These are phyloP conservation scores for Iselma pallidipennis DNA, from an alignment of 2,888 invertebrate genomes.

Conservation along the genomic window DNA sequence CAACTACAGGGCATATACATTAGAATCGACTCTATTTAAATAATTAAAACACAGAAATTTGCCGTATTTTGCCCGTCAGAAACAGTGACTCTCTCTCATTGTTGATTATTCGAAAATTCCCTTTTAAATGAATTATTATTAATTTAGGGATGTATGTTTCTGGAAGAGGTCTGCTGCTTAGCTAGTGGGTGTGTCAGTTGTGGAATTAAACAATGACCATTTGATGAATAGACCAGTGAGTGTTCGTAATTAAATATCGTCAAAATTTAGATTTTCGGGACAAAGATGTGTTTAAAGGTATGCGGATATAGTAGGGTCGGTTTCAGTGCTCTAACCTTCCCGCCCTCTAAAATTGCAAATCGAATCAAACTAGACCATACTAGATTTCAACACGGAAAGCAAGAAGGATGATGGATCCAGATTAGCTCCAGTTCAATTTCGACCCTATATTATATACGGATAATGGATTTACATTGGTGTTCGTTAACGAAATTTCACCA, in stretches of 20 bases:
- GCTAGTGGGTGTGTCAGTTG: neutral
- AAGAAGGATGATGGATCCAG: neutral
- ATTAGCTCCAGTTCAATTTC: slow-evolving; percentile 11
- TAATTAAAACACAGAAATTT: too few species aligned
- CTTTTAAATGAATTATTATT: too few species aligned
- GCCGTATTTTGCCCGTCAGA: too few species aligned
- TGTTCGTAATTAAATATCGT: neutral
- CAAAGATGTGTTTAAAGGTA: neutral
- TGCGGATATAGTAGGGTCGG: too few species aligned
- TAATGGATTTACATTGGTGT: slow-evolving; percentile 18
- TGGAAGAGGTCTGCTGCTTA: too few species aligned
- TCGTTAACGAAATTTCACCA: too few species aligned
- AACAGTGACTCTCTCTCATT: too few species aligned
- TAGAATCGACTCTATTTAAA: too few species aligned
- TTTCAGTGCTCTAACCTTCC: neutral
- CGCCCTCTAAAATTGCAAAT: neutral
- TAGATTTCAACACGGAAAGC: too few species aligned
- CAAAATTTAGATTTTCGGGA: neutral
- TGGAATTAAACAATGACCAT: neutral
- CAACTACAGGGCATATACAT: too few species aligned
- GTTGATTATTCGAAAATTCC: too few species aligned
- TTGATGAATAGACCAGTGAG: neutral
- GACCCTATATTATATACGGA: slow-evolving; percentile 15
- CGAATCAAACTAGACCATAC: neutral
- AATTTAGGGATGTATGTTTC: too few species aligned